Base-by-base conservation (phyloP, 2,113 vertebrate species). In the Hydrolagus affinis region DNA sequence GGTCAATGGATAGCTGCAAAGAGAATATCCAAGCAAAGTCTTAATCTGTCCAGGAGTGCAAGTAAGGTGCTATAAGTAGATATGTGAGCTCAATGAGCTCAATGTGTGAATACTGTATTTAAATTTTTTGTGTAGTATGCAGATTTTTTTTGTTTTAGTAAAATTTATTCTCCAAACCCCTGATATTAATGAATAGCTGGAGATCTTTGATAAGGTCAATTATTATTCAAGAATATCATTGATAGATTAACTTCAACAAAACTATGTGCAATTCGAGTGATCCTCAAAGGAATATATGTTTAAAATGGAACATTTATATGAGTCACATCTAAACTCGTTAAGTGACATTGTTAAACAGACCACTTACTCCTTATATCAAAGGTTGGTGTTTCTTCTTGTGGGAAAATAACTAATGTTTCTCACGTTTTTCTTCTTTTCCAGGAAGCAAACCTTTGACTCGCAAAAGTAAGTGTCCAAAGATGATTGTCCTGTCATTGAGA, bases 391-490 rank as follows among this genome's bases (percentile, higher is more conserved):
- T 83, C 59, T 30, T 68, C 28, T 32, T 83, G 28, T 3, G 11
- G 25, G 78, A 17, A 68, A 30, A 17, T 66, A 83, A 32, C 21
- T 83, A 32, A 83, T 7, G 3, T 62, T 75, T 74, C 19, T 44
- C 11, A 28, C 30, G 6, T 83, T 83, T 66, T 30, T 83, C 30
- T 60, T 88, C 86, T 88, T 59, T 87, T 88, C 11, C 87, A 98
- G 96, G 95, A 90, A 96, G 95, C 8, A 91, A 95, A 92, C 95
- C 95, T 93, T 95, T 96, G 70, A 96, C 95, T 90, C 94, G 93
- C 85, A 99, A 98, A 96, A 93, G 97, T 98, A 95, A 98, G 97
- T 96, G 87, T 8, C 11, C 19, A 85, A 85, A 85, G 21, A 59
- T 3, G 32, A 75, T 21, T 32, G 15, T 14, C 28, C 66, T 21